Conservation (phyloP, 30 jellyfish, hydroid and myxozoan genomes). For the Chrysaora quinquecirrha region DNA sequence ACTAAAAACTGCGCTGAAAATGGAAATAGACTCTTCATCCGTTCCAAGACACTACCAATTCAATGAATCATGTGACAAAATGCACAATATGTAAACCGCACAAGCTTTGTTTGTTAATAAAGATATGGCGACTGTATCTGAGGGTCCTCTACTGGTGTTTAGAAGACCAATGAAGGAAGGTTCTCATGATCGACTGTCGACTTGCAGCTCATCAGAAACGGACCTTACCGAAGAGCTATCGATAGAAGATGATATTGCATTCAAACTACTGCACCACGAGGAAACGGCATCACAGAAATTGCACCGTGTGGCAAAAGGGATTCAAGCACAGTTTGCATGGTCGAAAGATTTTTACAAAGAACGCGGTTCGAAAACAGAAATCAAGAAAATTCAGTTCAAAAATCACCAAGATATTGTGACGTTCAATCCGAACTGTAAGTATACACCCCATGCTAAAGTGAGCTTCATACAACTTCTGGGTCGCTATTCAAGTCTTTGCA, state of each 20-base stretch:
- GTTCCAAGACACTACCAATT: too few species aligned
- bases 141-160: background rate
- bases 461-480: too few species aligned
- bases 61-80: too few species aligned
- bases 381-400: background rate
- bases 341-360: background rate
- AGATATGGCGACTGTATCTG: too few species aligned
- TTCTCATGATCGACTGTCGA: background rate
- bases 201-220: background rate
- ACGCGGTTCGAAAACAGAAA: background rate
- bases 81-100: too few species aligned
- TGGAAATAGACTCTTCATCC: too few species aligned
- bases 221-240: background rate
- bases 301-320: background rate
- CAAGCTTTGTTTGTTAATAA: too few species aligned
- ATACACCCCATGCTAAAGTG: background rate
- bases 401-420: background rate
- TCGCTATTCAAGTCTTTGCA: too few species aligned
- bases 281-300: background rate
- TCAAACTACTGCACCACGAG: background rate
- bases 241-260: background rate
- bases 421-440: background rate
- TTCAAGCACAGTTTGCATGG: background rate
- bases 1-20: too few species aligned
- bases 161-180: background rate